Percentiles rank a stretch among this genome's conserved stretches.
phyloP scores from a whole-genome alignment of 2,797 vertebrate genomes.

The Rallus crepitans region DNA sequence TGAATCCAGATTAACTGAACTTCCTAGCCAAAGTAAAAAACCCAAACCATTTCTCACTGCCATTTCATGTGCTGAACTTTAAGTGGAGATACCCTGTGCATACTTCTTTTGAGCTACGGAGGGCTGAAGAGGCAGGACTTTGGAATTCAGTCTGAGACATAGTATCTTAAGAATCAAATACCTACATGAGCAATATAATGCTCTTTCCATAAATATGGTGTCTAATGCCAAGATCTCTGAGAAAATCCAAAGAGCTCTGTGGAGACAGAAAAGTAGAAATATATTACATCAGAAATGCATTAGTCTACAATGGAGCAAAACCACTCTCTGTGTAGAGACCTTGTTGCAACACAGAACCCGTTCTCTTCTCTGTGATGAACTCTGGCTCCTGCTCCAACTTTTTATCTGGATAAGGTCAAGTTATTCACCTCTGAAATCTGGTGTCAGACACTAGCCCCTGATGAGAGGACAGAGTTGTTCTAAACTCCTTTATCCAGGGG shows the following conservation, averaged over 20 bases:
- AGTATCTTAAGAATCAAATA: neutral
- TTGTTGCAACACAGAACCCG: neutral
- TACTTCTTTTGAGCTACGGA: neutral
- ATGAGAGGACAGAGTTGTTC: neutral
- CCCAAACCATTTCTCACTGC: neutral
- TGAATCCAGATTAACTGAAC: neutral
- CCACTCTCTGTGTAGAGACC: neutral
- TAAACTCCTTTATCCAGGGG: neutral
- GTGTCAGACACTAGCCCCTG: neutral
- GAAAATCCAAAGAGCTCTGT: neutral
- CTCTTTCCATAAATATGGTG: rapidly evolving
- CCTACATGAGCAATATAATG: neutral
- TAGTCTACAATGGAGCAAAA: neutral
- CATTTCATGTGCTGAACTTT: no score
- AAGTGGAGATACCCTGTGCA: neutral
- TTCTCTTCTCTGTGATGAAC: neutral
- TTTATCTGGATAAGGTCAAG: neutral
- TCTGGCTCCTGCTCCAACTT: neutral
- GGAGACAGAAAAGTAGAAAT: neutral
- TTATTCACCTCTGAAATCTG: neutral
- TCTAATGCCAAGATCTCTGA: neutral
- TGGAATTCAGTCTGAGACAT: neutral
- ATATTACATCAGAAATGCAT: neutral
- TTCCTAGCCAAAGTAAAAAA: neutral
- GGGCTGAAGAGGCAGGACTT: neutral